Conservation (phyloP, 2,797 vertebrate genomes). For the Tadarida brasiliensis region DNA sequence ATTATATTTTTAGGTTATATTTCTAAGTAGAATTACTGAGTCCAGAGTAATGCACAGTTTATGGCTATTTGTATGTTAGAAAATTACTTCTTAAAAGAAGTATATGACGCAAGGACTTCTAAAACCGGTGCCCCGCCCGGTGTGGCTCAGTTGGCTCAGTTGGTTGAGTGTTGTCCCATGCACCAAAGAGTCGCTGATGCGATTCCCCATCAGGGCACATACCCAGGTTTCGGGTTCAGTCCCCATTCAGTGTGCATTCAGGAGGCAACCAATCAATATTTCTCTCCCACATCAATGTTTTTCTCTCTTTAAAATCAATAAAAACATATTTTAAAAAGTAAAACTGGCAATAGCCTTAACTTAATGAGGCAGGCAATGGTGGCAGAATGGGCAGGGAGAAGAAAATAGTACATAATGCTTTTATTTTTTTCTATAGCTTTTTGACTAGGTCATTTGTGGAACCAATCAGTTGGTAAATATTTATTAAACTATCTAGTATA, state of each 20-base stretch:
- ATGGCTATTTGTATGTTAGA: neutral
- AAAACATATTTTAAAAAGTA: neutral
- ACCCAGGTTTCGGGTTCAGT: neutral
- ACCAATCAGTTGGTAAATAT: neutral
- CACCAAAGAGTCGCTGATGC: neutral
- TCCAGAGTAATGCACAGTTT: neutral
- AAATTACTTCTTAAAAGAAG: constrained; percentile 34
- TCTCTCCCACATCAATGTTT: neutral
- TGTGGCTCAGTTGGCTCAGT: neutral
- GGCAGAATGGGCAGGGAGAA: neutral
- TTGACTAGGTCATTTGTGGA: constrained; percentile 44
- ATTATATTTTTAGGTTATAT: constrained; percentile 39
- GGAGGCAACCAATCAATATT: neutral
- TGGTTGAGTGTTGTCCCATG: neutral
- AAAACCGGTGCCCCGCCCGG: neutral
- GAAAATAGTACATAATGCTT: neutral
- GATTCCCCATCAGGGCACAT: neutral
- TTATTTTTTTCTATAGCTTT: neutral
- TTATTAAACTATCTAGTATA: constrained; percentile 7
- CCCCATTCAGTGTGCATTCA: neutral
- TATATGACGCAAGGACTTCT: neutral
- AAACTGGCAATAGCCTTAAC: neutral
- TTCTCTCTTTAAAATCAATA: neutral
- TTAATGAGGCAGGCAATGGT: neutral
- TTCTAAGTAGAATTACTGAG: constrained; percentile 28